Evolutionary conservation across 2,797 vertebrate genomes (phyloP).

Genomic region (Psittacula derbiana): DNA sequence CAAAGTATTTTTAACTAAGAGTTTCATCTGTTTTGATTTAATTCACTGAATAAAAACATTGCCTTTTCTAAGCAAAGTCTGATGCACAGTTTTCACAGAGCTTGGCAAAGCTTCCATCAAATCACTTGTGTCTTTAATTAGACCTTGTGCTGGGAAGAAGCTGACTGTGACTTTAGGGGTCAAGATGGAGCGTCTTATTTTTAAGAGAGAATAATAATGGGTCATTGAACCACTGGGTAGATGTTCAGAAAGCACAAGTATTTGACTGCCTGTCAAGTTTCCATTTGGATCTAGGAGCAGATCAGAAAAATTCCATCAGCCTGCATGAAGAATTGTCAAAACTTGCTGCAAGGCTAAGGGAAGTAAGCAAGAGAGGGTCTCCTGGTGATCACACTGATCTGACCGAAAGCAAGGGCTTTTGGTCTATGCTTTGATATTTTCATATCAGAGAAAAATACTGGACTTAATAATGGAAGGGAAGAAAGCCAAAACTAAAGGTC

Average conservation of each 20-base stretch:
- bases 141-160: not conserved
- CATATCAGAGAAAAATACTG: not conserved
- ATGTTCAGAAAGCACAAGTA: not conserved
- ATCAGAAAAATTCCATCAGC: not conserved
- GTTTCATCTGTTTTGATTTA: slow-evolving; percentile 8
- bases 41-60: not conserved
- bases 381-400: not conserved
- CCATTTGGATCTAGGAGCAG: not conserved
- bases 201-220: not conserved
- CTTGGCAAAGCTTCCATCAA: not conserved
- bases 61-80: not conserved
- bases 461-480: not conserved
- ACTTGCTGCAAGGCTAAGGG: not conserved
- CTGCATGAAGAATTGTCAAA: not conserved
- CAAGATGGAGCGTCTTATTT: not conserved
- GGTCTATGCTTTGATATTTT: not conserved
- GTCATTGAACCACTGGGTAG: not conserved
- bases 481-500: not conserved
- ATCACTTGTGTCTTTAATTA: slow-evolving; percentile 16
- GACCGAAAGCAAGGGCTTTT: not conserved
- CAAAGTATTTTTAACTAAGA: not conserved
- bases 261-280: not conserved
- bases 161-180: not conserved
- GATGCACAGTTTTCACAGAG: not conserved
- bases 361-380: not conserved